These are phyloP conservation scores for Microdon myrmicae DNA, from an alignment of 2,888 invertebrate species.

Conservation along the genomic window DNA sequence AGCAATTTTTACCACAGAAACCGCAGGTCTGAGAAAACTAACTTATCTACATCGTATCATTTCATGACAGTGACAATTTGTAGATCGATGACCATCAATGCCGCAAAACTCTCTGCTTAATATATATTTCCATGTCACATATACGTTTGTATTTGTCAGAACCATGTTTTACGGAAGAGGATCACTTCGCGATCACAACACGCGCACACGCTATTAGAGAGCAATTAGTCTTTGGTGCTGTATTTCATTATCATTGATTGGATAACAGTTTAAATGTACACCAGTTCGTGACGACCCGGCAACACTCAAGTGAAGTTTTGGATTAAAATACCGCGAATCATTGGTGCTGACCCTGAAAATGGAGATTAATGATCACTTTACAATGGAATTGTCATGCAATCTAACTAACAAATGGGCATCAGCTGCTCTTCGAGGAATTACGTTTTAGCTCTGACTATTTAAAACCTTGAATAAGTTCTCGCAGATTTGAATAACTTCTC, in stretches of 20 bases:
- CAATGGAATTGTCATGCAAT: too few relatives aligned
- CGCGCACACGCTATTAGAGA: constrained; percentile 29
- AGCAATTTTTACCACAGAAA: constrained; percentile 36
- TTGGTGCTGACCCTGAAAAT: too few relatives aligned
- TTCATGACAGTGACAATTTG: constrained; percentile 8
- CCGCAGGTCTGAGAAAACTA: constrained; percentile 13
- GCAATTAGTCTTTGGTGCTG: constrained; percentile 16
- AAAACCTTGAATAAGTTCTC: too few relatives aligned
- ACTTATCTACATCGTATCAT: constrained; percentile 20
- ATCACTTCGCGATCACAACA: constrained; percentile 18
- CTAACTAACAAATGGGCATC: too few relatives aligned
- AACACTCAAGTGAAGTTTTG: too few relatives aligned
- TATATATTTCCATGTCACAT: background rate
- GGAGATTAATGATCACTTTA: too few relatives aligned
- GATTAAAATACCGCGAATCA: too few relatives aligned
- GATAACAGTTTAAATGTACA: constrained; percentile 8
- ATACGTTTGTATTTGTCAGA: constrained; percentile 29
- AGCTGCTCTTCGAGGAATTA: too few relatives aligned
- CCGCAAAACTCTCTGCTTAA: constrained; percentile 9
- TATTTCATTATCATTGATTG: constrained; percentile 16
- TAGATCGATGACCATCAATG: constrained; percentile 29
- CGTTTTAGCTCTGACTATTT: too few relatives aligned
- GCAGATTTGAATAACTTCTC: too few relatives aligned
- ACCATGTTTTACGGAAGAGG: constrained; percentile 36
- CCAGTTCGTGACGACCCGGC: too few relatives aligned